Evolutionary conservation across 2,888 invertebrate genomes (phyloP).

Genomic region (Spilarctia lutea): DNA sequence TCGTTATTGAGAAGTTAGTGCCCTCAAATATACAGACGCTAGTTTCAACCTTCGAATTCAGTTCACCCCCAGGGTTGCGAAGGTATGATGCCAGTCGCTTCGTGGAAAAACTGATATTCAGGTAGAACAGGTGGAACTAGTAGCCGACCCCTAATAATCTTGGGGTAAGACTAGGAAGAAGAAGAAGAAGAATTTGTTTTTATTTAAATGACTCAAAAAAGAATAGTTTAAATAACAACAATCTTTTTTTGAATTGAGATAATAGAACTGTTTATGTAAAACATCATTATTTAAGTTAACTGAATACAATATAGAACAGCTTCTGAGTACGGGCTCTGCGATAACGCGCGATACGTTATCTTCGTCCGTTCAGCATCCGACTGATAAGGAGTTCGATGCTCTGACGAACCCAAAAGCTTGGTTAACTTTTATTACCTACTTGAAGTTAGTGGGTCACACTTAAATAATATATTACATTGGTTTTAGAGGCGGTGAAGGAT

Average conservation of each 20-base stretch:
- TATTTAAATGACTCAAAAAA: background rate
- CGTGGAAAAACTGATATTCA: too few relatives aligned
- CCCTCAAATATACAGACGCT: too few relatives aligned
- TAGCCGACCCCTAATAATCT: too few relatives aligned
- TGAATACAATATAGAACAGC: slow-evolving; percentile 29
- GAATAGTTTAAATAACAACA: background rate
- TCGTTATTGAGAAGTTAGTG: too few relatives aligned
- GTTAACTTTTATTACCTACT: slow-evolving; percentile 24
- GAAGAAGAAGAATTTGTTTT: too few relatives aligned
- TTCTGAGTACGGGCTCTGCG: slow-evolving; percentile 36
- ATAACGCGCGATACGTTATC: slow-evolving; percentile 64
- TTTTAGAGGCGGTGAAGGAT: background rate
- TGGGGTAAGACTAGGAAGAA: too few relatives aligned
- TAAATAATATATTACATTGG: background rate
- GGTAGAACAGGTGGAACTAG: too few relatives aligned
- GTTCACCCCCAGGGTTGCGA: too few relatives aligned
- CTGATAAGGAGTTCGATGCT: slow-evolving; percentile 69
- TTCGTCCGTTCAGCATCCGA: slow-evolving; percentile 68
- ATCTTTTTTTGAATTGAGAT: background rate
- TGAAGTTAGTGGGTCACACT: background rate
- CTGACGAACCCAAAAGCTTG: slow-evolving; percentile 45
- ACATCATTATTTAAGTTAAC: slow-evolving; percentile 8
- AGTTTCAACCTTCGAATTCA: too few relatives aligned
- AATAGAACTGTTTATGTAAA: background rate
- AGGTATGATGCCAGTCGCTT: too few relatives aligned